Percentiles rank a stretch among this genome's conserved stretches.
Evolutionary conservation across 30 jellyfish, hydroid and myxozoan genomes (phyloP).

Genomic region (Hydra vulgaris): DNA sequence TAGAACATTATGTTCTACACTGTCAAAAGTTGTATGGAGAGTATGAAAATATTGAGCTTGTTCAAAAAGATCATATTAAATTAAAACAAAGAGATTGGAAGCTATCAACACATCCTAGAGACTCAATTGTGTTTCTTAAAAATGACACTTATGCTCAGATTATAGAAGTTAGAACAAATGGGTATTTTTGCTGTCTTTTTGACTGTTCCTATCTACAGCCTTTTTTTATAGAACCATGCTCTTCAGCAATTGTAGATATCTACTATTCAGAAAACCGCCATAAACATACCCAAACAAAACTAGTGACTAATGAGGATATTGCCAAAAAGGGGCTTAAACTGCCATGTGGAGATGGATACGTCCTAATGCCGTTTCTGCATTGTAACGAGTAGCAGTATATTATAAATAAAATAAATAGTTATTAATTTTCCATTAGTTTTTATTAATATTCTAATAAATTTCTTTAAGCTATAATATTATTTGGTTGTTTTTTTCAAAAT

Average conservation of each 20-base stretch:
- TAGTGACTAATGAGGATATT: background rate
- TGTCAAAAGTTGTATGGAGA: background rate
- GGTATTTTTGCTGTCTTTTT: background rate
- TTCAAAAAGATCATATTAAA: background rate
- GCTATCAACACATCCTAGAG: background rate
- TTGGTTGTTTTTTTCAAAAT: background rate
- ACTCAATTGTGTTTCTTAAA: background rate
- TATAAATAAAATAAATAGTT: background rate
- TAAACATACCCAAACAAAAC: background rate
- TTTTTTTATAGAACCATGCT: background rate
- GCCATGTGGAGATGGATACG: background rate
- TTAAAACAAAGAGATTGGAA: background rate
- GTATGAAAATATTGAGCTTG: background rate
- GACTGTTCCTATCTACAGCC: background rate
- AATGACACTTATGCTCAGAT: background rate
- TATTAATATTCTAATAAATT: too few species aligned
- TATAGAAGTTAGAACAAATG: background rate
- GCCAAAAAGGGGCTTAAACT: background rate
- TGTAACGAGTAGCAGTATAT: background rate
- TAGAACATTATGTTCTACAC: background rate
- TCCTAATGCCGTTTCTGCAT: background rate
- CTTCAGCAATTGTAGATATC: background rate
- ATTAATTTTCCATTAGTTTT: background rate
- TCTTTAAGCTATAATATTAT: background rate
- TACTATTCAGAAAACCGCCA: background rate